These are phyloP conservation scores for Lepus europaeus DNA, from an alignment of 2,113 vertebrate genomes.

Conservation along the genomic window DNA sequence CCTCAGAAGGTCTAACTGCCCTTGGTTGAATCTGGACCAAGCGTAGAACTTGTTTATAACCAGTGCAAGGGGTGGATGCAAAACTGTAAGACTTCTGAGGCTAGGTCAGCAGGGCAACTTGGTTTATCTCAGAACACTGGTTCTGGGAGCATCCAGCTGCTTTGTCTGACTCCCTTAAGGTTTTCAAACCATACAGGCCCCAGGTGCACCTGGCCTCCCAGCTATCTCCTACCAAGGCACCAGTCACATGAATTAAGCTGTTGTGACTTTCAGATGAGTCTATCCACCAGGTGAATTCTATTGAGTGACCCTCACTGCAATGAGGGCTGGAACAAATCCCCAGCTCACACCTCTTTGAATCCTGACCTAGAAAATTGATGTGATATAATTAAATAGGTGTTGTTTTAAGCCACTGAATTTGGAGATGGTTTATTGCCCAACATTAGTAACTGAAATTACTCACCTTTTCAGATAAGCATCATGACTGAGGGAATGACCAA, in stretches of 20 bases:
- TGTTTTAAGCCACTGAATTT: neutral
- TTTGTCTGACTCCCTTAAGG: neutral
- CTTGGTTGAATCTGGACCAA: neutral
- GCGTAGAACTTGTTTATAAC: neutral
- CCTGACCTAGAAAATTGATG: neutral
- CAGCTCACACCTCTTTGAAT: neutral
- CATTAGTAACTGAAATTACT: neutral
- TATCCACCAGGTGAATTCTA: neutral
- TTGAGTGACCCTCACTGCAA: neutral
- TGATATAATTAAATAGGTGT: neutral
- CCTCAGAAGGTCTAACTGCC: neutral
- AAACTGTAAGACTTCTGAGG: neutral
- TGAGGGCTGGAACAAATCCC: neutral
- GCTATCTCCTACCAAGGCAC: too few species aligned
- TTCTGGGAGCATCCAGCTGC: neutral
- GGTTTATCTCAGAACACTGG: neutral
- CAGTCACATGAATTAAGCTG: fast-evolving
- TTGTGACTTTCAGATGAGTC: neutral
- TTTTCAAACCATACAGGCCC: neutral
- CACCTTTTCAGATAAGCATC: neutral
- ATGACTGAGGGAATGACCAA: neutral
- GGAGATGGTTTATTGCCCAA: neutral
- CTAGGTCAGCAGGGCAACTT: neutral
- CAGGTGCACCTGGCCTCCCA: neutral
- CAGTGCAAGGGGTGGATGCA: too few species aligned